Evolutionary conservation across 2,113 vertebrate genomes (phyloP).

Genomic region (Xerus inauris): DNA sequence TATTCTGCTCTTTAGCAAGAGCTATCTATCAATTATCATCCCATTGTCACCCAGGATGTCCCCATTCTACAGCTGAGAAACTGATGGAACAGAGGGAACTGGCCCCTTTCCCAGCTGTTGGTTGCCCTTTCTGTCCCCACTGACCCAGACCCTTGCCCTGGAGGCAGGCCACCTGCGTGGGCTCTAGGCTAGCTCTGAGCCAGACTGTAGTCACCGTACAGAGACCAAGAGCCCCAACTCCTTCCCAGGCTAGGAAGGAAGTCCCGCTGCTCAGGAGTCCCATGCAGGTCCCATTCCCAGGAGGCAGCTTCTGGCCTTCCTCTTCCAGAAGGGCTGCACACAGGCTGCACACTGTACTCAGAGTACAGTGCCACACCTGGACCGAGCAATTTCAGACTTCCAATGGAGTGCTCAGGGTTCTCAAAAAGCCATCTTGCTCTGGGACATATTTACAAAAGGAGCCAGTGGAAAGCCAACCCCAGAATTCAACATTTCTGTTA

Average conservation of each 20-base stretch:
- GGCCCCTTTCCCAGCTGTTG: too few relatives aligned
- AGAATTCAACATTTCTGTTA: not conserved
- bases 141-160: not conserved
- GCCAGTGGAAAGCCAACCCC: not conserved
- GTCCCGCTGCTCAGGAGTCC: fast-evolving
- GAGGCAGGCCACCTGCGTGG: not conserved
- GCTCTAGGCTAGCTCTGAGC: not conserved
- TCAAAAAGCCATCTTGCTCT: not conserved
- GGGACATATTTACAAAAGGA: not conserved
- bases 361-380: not conserved
- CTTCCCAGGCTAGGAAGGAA: not conserved
- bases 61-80: not conserved
- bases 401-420: not conserved
- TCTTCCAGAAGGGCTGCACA: not conserved
- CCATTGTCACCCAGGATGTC: too few relatives aligned
- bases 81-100: not conserved
- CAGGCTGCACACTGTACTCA: not conserved
- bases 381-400: fast-evolving
- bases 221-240: not conserved
- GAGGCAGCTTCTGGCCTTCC: not conserved
- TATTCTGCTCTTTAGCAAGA: fast-evolving
- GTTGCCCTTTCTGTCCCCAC: not conserved
- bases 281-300: not conserved
- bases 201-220: not conserved
- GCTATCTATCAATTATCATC: not conserved